Evolutionary conservation across 35 echinoderm and acorn worm species (phyloP).

Genomic region (Strongylocentrotus purpuratus): DNA sequence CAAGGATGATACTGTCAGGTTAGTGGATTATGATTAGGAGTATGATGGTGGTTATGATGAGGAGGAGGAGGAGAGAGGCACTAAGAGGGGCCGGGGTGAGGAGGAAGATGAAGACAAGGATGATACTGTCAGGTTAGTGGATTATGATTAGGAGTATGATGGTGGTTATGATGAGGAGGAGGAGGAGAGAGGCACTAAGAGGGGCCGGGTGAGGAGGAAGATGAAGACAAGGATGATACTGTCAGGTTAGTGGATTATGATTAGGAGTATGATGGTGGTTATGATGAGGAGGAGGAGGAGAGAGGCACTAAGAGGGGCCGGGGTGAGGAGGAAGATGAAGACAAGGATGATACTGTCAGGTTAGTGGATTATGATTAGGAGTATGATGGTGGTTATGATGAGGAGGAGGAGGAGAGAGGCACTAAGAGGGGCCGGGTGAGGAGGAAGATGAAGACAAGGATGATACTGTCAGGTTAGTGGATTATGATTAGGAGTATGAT

Average conservation of each 20-base stretch:
- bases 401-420: slow-evolving; percentile 51
- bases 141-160: too few species aligned
- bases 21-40: neutral
- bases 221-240: slow-evolving; percentile 75
- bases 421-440: slow-evolving; percentile 63
- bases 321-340: slow-evolving; percentile 82
- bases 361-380: slow-evolving; percentile 26
- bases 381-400: too few species aligned
- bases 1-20: slow-evolving; percentile 83
- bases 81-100: slow-evolving; percentile 65
- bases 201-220: slow-evolving; percentile 86
- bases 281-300: neutral
- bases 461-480: slow-evolving; percentile 80
- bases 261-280: too few species aligned
- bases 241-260: slow-evolving; percentile 77
- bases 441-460: slow-evolving; percentile 84
- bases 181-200: too few species aligned
- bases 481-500: too few species aligned
- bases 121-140: slow-evolving; percentile 80
- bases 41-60: too few species aligned
- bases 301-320: slow-evolving; percentile 67
- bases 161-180: neutral
- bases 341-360: slow-evolving; percentile 83
- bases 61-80: slow-evolving; percentile 56
- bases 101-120: slow-evolving; percentile 84